Evolutionary conservation across 2,113 vertebrate species (phyloP), one percentile per base, ranked within the genome.

Genomic region (Tragulus kanchil): DNA sequence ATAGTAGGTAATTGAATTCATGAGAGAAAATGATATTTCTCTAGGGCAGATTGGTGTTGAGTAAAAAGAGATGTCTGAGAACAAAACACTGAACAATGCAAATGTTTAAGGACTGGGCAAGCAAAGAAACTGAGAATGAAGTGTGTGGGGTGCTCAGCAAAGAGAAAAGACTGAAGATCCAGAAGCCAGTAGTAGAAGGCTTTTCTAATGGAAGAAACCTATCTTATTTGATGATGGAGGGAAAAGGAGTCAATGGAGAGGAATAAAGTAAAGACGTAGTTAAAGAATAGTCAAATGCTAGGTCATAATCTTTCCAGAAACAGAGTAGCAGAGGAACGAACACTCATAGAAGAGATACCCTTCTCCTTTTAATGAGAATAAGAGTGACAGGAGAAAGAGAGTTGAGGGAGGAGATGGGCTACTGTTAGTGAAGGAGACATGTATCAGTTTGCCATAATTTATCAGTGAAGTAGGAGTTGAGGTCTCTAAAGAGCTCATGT

Each of bases 321-420:
- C 3, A 86, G 17, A 4, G 64, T n/a, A 69, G 16, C 4, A 28
- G 15, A 77, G 8, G 12, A 48, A 19, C 42, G 11, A 89, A 81
- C 36, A 92, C 54, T 58, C 14, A 65, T 9, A 21, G 31, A 62
- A 7, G 54, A 92, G 17, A 89, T 28, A 87, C 12, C 2, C n/a
- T 67, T 89, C 31, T 97, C 93, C 36, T 89, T 92, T 87, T 65
- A 84, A 45, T 56, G 31, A 56, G 12, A 86, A 71, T 16, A 90
- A 87, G 45, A 58, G 67, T 23, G 69, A 87, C 12, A 83, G 25
- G 26, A 93, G 36, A 89, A 65, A 48, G 17, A 28, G 56, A 69
- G 50, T 8, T 82, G 65, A 90, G 58, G 93, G 83, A 62, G 48
- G 56, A 58, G 82, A 64, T 56, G 23, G 14, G 48, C 31, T 85